Conservation (phyloP, 2,113 vertebrate genomes). For the Pipa parva region DNA sequence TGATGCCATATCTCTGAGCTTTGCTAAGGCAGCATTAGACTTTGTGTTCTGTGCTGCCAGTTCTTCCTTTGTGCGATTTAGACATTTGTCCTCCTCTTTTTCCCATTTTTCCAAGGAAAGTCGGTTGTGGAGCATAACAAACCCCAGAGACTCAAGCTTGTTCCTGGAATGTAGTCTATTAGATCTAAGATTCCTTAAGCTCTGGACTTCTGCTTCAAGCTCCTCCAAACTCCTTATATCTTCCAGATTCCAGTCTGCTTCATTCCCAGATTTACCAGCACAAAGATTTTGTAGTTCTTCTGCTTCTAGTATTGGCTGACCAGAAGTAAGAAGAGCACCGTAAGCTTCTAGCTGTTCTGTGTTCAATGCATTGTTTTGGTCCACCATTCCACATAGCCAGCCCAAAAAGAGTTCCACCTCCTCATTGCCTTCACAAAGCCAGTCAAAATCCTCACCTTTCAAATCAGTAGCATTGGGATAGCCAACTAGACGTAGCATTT, state of each 20-base stretch:
- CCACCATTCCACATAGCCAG: slow-evolving; percentile 21
- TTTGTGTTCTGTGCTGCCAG: neutral
- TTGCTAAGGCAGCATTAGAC: neutral
- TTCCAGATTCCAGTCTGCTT: neutral
- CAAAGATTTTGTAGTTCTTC: slow-evolving; percentile 14
- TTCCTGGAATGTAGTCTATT: slow-evolving; percentile 22
- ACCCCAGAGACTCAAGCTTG: slow-evolving; percentile 18
- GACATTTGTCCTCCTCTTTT: slow-evolving; percentile 8
- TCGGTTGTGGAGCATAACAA: neutral
- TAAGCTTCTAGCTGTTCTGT: slow-evolving; percentile 19
- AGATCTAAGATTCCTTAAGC: neutral
- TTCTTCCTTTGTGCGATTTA: neutral
- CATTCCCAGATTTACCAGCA: neutral
- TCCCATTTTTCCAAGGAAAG: slow-evolving; percentile 1
- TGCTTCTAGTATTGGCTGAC: slow-evolving; percentile 4
- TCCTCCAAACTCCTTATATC: slow-evolving; percentile 2
- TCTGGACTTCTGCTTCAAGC: slow-evolving; percentile 17
- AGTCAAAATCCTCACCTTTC: slow-evolving; percentile 31
- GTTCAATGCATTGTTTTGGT: slow-evolving; percentile 12
- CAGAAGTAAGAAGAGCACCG: slow-evolving; percentile 1
- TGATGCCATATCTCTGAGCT: neutral
- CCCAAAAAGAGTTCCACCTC: slow-evolving; percentile 10
- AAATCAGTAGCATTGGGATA: slow-evolving; percentile 12
- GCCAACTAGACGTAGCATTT: slow-evolving; percentile 17
- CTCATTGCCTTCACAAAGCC: slow-evolving; percentile 25